phyloP scores from a whole-genome alignment of 2,888 invertebrate genomes.

The Temnothorax ravouxi region DNA sequence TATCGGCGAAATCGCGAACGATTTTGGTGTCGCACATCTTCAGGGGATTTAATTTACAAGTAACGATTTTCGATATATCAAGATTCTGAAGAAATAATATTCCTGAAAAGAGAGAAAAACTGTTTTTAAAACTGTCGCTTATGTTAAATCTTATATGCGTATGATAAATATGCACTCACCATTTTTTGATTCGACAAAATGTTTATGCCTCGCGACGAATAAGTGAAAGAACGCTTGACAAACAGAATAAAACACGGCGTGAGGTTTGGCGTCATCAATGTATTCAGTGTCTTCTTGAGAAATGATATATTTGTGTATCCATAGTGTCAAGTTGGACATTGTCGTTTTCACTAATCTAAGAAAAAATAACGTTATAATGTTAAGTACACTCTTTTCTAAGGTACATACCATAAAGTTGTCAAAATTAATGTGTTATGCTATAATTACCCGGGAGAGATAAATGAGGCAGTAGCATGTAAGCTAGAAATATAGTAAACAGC shows the following conservation, averaged over 20 bases:
- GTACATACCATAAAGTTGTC: slow-evolving; percentile 17
- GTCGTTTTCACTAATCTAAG: slow-evolving; percentile 88
- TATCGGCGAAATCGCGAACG: slow-evolving; percentile 93
- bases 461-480: slow-evolving; percentile 90
- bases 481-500: slow-evolving; percentile 92
- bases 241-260: slow-evolving; percentile 96
- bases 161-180: slow-evolving; percentile 87
- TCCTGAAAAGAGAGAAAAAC: slow-evolving; percentile 87
- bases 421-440: slow-evolving; percentile 39
- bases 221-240: slow-evolving; percentile 98
- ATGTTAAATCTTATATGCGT: not conserved
- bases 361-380: slow-evolving; percentile 32
- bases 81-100: slow-evolving; percentile 93
- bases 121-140: slow-evolving; percentile 19
- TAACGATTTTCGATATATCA: slow-evolving; percentile 95
- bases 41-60: slow-evolving; percentile 95
- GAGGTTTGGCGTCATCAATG: slow-evolving; percentile 90
- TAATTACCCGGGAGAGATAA: slow-evolving; percentile 89
- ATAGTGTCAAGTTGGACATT: slow-evolving; percentile 91
- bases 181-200: slow-evolving; percentile 92
- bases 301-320: slow-evolving; percentile 95
- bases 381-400: not conserved
- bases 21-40: slow-evolving; percentile 93
- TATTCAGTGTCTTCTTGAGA: slow-evolving; percentile 89
- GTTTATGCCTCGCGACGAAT: slow-evolving; percentile 95